These are phyloP conservation scores for Bradysia coprophila DNA, from an alignment of 1,140 invertebrate genomes.

Conservation along the genomic window DNA sequence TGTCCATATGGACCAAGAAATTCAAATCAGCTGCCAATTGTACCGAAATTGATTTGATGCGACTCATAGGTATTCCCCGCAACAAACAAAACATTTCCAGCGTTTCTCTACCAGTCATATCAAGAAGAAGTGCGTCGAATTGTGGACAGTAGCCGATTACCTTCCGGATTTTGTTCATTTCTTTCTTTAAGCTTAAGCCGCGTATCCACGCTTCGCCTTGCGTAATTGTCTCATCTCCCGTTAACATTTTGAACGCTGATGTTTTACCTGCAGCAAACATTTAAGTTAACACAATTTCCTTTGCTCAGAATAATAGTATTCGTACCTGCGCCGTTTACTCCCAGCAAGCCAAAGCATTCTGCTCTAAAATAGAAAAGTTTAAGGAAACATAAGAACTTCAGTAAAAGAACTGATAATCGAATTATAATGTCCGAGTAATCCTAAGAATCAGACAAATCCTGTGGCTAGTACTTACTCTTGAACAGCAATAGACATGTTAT, in stretches of 20 bases:
- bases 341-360: constrained; percentile 83
- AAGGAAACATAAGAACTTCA: neutral
- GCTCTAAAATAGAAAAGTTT: constrained; percentile 19
- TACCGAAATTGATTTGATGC: constrained; percentile 23
- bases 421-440: constrained; percentile 1
- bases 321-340: constrained; percentile 74
- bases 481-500: constrained; percentile 40
- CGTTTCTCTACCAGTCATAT: constrained; percentile 63
- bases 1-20: constrained; percentile 26
- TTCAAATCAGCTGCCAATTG: constrained; percentile 25
- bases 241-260: constrained; percentile 77
- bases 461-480: constrained; percentile 21
- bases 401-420: constrained; percentile 4
- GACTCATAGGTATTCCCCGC: constrained; percentile 38
- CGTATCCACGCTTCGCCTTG: constrained; percentile 30
- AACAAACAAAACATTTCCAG: constrained; percentile 54
- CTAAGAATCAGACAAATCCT: too few relatives aligned
- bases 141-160: constrained; percentile 67
- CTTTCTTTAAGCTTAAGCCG: constrained; percentile 28
- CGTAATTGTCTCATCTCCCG: constrained; percentile 50
- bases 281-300: too few relatives aligned
- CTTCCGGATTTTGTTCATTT: constrained; percentile 34
- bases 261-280: constrained; percentile 72
- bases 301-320: too few relatives aligned
- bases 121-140: constrained; percentile 63